Base-by-base conservation (phyloP, 2,113 vertebrate species). In the Gnathonemus longibarbis region DNA sequence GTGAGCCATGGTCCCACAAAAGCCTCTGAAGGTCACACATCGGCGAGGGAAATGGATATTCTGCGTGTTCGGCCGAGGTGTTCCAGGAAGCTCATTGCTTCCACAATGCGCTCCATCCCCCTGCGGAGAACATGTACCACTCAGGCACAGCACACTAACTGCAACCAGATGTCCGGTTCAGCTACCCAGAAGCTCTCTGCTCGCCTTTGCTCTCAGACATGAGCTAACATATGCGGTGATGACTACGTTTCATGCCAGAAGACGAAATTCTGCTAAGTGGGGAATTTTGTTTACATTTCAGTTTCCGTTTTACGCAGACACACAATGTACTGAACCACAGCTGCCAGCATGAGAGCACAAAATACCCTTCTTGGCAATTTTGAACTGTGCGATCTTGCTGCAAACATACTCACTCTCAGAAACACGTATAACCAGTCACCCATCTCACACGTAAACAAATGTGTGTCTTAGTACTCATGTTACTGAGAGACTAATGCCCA, bases 161-260 rank as follows among this genome's bases (percentile, higher is more conserved):
- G 90, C 91, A 93, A 93, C 92, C 95, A 95, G 93, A 95, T 95
- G 94, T 92, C 89, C 91, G 93, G 93, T 93, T 93, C 91, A 48
- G 89, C 89, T 90, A 66, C 91, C 91, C 84, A 77, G 86, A 93
- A 89, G 90, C 93, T 91, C 91, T n/a, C 90, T 80, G 90, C 90
- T 91, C 90, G 70, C 62, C 89, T 92, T 90, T 91, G 84, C 89
- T 88, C 39, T 58, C 50, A 84, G 90, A 89, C 89, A 90, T 66
- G 88, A 27, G 48, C 84, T 52, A 53, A 35, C 46, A 17, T 87
- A 7, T 35, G n/a, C 17, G 7, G 45, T 21, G 31, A 17, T 35
- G 50, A 31, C 10, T 35, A 17, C 19, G 17, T 53, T 53, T 35
- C 48, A 50, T 35, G 49, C 85, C 85, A 53, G 50, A 56, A 87